phyloP scores from a whole-genome alignment of 1,140 invertebrate species.

The Gonioctena quinquepunctata region DNA sequence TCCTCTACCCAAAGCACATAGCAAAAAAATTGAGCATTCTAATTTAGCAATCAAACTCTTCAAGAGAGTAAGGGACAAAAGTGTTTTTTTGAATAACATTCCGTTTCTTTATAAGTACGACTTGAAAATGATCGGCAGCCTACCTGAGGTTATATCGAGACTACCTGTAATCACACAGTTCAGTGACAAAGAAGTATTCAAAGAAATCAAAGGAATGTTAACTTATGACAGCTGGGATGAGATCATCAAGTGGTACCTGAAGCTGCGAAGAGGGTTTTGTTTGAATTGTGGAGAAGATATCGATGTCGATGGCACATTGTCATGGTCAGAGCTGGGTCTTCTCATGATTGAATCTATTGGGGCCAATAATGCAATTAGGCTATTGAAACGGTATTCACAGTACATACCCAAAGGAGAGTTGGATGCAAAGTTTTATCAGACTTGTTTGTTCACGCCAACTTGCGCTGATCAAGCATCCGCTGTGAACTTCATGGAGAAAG shows the following conservation, averaged over 20 bases:
- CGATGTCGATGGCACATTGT: conserved; percentile 34
- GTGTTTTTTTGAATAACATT: conserved; percentile 34
- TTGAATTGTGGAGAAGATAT: conserved; percentile 50
- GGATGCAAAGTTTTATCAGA: conserved; percentile 50
- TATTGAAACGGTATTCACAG: conserved; percentile 49
- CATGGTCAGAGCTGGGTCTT: conserved; percentile 50
- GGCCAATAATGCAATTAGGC: conserved; percentile 38
- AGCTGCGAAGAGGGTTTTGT: conserved; percentile 50
- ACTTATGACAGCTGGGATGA: conserved; percentile 50
- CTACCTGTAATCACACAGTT: conserved; percentile 47
- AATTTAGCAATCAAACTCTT: conserved; percentile 35
- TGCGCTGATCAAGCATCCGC: conserved; percentile 6
- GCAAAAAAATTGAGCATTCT: conserved; percentile 32
- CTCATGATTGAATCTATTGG: conserved; percentile 52
- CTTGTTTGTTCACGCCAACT: conserved; percentile 43
- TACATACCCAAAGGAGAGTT: conserved; percentile 51
- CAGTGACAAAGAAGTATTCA: conserved; percentile 39
- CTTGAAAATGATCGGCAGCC: conserved; percentile 22
- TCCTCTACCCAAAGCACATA: conserved; percentile 44
- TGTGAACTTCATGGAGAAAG: conserved; percentile 30
- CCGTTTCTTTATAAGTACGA: conserved; percentile 42
- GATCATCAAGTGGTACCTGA: conserved; percentile 34
- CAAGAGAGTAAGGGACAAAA: conserved; percentile 19
- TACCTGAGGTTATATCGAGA: conserved; percentile 25
- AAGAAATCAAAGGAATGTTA: conserved; percentile 32